A percentile compares a stretch with the other conserved stretches of the same genome.
Evolutionary conservation across 2,888 invertebrate species (phyloP).

Genomic region (Tanaodytes sp.): DNA sequence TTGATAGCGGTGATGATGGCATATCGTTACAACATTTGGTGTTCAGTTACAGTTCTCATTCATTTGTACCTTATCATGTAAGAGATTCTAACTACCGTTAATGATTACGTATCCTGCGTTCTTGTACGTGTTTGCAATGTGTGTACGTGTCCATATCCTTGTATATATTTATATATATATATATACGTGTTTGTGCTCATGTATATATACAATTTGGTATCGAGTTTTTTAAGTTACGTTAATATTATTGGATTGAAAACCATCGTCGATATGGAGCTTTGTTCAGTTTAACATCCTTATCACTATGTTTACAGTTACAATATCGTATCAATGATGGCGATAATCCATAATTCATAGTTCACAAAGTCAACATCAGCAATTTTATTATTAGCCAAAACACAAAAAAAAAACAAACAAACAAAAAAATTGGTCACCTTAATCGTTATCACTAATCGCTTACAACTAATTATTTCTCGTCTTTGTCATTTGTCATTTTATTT

Average conservation of each 20-base stretch:
- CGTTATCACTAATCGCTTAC: too few relatives aligned
- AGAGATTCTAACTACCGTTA: constrained; percentile 56
- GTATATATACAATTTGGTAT: too few relatives aligned
- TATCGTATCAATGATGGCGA: constrained; percentile 46
- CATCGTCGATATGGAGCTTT: constrained; percentile 50
- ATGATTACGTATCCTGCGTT: constrained; percentile 54
- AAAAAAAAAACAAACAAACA: too few relatives aligned
- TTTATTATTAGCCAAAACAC: constrained; percentile 24
- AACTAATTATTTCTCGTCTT: too few relatives aligned
- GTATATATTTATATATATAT: too few relatives aligned
- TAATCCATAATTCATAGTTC: constrained; percentile 33
- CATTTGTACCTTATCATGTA: constrained; percentile 49
- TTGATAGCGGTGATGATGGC: constrained; percentile 53
- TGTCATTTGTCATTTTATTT: too few relatives aligned
- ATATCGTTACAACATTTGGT: constrained; percentile 69
- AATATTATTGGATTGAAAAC: too few relatives aligned
- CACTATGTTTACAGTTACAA: constrained; percentile 15
- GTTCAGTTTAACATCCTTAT: constrained; percentile 35
- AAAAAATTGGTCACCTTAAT: too few relatives aligned
- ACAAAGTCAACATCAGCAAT: constrained; percentile 32
- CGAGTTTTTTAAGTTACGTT: too few relatives aligned
- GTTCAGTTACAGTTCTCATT: constrained; percentile 71
- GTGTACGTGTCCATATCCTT: constrained; percentile 19
- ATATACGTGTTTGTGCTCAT: too few relatives aligned
- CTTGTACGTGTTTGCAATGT: constrained; percentile 18